These are phyloP conservation scores for Erinaceus europaeus DNA, from an alignment of 2,113 vertebrate genomes.

Conservation along the genomic window DNA sequence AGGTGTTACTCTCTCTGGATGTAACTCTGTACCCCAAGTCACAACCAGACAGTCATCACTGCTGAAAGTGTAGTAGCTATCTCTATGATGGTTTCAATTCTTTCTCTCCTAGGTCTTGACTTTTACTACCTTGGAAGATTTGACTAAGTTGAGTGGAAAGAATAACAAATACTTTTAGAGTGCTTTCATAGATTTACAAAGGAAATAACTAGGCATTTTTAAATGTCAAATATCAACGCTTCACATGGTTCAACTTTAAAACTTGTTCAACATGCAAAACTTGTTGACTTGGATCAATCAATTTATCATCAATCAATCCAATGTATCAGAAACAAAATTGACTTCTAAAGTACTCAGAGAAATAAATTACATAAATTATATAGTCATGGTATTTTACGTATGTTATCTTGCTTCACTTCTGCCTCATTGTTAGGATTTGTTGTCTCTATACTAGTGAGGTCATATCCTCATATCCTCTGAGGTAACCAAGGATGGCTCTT, in stretches of 20 bases:
- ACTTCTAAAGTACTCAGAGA: not conserved
- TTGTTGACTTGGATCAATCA: not conserved
- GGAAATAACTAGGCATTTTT: not conserved
- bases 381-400: not conserved
- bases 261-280: too few relatives aligned
- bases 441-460: not conserved
- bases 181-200: not conserved
- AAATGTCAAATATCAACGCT: not conserved
- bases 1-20: not conserved
- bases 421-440: not conserved
- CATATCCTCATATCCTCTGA: not conserved
- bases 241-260: not conserved
- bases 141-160: constrained; percentile 13
- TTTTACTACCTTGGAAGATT: constrained; percentile 17
- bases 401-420: not conserved
- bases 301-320: not conserved
- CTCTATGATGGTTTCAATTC: not conserved
- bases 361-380: not conserved
- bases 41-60: not conserved
- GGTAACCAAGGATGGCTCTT: not conserved
- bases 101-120: not conserved
- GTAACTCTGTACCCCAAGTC: not conserved
- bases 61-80: not conserved
- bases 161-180: constrained; percentile 35
- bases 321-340: not conserved